Evolutionary conservation across 2,797 vertebrate genomes (phyloP).

Genomic region (Nothura maculosa): DNA sequence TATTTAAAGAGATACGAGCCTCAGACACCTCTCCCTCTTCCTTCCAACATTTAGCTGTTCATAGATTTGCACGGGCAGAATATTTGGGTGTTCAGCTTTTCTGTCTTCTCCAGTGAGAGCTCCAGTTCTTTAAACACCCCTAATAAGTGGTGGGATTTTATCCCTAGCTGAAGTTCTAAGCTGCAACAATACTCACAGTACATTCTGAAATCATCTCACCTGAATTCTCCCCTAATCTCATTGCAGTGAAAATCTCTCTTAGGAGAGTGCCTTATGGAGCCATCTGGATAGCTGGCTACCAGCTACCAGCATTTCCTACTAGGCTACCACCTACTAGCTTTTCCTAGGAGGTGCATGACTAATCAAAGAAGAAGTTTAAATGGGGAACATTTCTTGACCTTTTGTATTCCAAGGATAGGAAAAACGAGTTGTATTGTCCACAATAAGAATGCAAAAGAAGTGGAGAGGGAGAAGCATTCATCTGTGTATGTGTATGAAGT

Average conservation of each 20-base stretch:
- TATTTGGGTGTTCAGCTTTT: not conserved
- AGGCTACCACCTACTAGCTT: no score
- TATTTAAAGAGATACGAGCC: fast-evolving
- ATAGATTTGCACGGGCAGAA: not conserved
- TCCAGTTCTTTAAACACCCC: not conserved
- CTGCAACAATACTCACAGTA: not conserved
- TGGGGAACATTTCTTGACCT: not conserved
- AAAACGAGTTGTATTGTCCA: not conserved
- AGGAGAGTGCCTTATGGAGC: not conserved
- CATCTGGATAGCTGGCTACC: fast-evolving
- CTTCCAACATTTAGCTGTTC: not conserved
- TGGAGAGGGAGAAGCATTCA: not conserved
- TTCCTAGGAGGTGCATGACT: fast-evolving
- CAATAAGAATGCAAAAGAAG: fast-evolving
- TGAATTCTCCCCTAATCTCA: not conserved
- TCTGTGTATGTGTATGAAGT: not conserved
- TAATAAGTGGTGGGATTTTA: not conserved
- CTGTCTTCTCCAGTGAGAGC: not conserved
- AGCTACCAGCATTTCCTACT: no score
- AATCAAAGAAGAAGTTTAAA: not conserved
- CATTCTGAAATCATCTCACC: fast-evolving
- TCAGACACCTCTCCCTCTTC: not conserved
- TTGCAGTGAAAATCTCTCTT: fast-evolving
- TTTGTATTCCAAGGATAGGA: not conserved
- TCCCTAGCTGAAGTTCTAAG: not conserved